These are phyloP conservation scores for Dendronephthya gigantea DNA, from an alignment of 64 coral and sea anemone species.

Conservation along the genomic window DNA sequence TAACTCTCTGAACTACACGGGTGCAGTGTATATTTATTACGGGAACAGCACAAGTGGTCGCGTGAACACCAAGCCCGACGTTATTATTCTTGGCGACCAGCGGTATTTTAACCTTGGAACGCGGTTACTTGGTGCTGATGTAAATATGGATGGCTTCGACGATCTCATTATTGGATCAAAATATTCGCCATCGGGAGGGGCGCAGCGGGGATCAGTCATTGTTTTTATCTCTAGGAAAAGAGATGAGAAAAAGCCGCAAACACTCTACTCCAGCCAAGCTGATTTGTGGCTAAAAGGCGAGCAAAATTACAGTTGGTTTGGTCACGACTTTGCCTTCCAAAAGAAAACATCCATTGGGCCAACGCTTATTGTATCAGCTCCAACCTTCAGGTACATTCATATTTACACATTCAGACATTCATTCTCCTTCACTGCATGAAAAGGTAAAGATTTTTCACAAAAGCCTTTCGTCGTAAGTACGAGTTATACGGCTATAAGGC, in stretches of 20 bases:
- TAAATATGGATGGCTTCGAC: slow-evolving; percentile 67
- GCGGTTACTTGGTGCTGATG: slow-evolving; percentile 50
- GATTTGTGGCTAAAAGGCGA: slow-evolving; percentile 55
- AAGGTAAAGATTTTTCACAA: too few relatives aligned
- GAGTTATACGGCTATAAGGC: too few relatives aligned
- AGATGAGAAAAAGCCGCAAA: slow-evolving; percentile 35
- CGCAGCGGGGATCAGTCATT: slow-evolving; percentile 81
- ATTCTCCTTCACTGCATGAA: too few relatives aligned
- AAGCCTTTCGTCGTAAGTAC: too few relatives aligned
- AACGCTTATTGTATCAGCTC: slow-evolving; percentile 56
- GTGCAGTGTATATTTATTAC: slow-evolving; percentile 74
- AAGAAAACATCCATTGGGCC: slow-evolving; percentile 18
- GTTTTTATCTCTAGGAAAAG: slow-evolving; percentile 58
- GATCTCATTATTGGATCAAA: slow-evolving; percentile 91
- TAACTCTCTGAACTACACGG: slow-evolving; percentile 60
- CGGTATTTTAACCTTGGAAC: slow-evolving; percentile 93
- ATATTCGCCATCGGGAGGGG: slow-evolving; percentile 70
- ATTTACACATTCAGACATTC: too few relatives aligned
- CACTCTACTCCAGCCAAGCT: slow-evolving; percentile 30
- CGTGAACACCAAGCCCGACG: slow-evolving; percentile 21
- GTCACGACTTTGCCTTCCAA: slow-evolving; percentile 42
- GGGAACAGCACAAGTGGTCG: slow-evolving; percentile 33
- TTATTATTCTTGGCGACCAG: slow-evolving; percentile 52
- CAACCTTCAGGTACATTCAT: slow-evolving; percentile 72
- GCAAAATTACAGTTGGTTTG: slow-evolving; percentile 98